phyloP scores from a whole-genome alignment of 2,888 invertebrate genomes.

The Sthenelais limicola region DNA sequence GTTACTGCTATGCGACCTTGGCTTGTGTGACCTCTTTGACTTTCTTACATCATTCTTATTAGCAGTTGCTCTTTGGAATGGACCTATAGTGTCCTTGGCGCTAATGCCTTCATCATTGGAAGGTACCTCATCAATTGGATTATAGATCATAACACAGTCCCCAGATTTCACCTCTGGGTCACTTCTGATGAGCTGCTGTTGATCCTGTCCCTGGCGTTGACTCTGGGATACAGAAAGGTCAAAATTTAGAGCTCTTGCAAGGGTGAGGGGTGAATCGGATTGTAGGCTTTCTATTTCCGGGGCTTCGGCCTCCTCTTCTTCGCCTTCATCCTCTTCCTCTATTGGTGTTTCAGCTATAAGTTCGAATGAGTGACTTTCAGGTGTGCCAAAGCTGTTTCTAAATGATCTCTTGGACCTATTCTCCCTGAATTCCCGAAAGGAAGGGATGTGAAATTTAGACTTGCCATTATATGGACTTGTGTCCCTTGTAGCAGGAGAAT shows the following conservation, averaged over 20 bases:
- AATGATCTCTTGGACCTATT: background rate
- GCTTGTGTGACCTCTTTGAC: constrained; percentile 13
- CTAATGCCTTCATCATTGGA: background rate
- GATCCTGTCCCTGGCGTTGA: too few relatives aligned
- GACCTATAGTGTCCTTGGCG: too few relatives aligned
- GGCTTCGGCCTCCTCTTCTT: background rate
- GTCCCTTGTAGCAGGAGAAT: background rate
- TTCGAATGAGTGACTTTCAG: background rate
- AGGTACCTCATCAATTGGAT: constrained; percentile 5
- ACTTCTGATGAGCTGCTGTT: too few relatives aligned
- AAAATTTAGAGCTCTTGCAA: constrained; percentile 8
- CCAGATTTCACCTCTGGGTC: background rate
- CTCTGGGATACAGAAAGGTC: background rate
- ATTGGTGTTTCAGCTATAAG: constrained; percentile 11
- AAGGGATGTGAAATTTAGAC: constrained; percentile 31
- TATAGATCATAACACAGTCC: background rate
- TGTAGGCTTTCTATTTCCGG: background rate
- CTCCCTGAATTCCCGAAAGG: constrained; percentile 23
- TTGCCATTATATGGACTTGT: constrained; percentile 1
- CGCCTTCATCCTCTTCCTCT: constrained; percentile 26
- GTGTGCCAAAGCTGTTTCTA: background rate
- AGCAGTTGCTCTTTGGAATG: background rate
- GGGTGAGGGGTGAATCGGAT: too few relatives aligned
- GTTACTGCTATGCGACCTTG: background rate
- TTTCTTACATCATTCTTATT: too few relatives aligned